phyloP scores from a whole-genome alignment of 2,797 vertebrate genomes.

The Poecilia gillii region DNA sequence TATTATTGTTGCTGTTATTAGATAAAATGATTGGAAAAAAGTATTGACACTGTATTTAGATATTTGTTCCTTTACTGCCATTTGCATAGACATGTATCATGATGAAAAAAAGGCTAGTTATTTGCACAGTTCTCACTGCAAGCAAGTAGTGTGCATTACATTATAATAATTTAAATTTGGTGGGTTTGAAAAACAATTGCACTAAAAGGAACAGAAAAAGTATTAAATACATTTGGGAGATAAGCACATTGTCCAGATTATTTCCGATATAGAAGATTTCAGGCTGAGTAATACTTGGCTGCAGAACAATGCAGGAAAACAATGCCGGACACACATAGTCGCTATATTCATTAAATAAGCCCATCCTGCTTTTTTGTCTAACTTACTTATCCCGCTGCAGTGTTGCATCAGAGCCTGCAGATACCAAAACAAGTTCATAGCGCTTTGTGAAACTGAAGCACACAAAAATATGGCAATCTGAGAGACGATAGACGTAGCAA shows the following conservation, averaged over 20 bases:
- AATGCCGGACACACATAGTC: conserved; percentile 36
- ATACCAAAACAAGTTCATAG: conserved; percentile 23
- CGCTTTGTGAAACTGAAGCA: conserved; percentile 16
- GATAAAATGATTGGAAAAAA: neutral
- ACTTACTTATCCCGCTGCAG: conserved; percentile 34
- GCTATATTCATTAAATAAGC: conserved; percentile 52
- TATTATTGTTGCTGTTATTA: conserved; percentile 9
- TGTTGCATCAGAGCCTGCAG: conserved; percentile 18
- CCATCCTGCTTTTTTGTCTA: conserved; percentile 21
- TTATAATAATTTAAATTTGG: neutral
- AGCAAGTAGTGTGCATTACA: neutral
- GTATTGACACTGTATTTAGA: neutral
- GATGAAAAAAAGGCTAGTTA: conserved; percentile 14
- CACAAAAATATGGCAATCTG: conserved; percentile 12
- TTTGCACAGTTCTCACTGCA: neutral
- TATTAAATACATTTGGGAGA: conserved; percentile 48
- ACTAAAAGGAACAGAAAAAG: conserved; percentile 39
- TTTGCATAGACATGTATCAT: neutral
- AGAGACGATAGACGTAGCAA: conserved; percentile 5
- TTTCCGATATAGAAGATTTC: conserved; percentile 53
- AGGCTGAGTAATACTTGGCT: conserved; percentile 49
- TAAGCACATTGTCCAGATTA: conserved; percentile 46
- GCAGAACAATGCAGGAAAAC: conserved; percentile 8
- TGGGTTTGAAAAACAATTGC: neutral
- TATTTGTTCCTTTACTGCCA: neutral